Evolutionary conservation across 2,113 vertebrate species (phyloP), one percentile per base, ranked within the genome.

Genomic region (Arizona elegans): DNA sequence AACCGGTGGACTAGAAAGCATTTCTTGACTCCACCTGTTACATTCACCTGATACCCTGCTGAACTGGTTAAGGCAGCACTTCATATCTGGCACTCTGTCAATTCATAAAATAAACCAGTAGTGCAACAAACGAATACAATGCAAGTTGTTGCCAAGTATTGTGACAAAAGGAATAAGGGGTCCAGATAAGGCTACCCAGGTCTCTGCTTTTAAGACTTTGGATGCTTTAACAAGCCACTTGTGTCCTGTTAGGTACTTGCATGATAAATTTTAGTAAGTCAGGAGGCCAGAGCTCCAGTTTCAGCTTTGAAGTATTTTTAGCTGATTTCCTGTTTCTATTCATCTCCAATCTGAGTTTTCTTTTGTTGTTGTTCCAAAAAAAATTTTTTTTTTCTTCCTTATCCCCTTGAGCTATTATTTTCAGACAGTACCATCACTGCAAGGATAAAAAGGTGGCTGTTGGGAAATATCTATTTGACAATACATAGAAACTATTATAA

Each of bases 381-480:
- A 90, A 87, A 3, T 3, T 43, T 70, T 95, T 95, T 96, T 95
- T 94, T 95, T 95, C 96, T 95, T 94, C 55, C 95, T 95, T 0
- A 91, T 95, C 93, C 38, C 89, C 90, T 92, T 94, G 93, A 94
- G 90, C 9, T 23, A 0, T 95, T 94, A 93, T 95, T 93, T 95
- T 93, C 94, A 17, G 93, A 53, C 94, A 93, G 93, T 96, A 96
- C 96, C 95, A 94, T 96, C 95, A 12, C 26, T 94, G 95, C 96
- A 94, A 96, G 96, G 95, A 95, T 95, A 92, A 81, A 6, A 93
- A 88, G 29, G 94, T 92, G 94, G 93, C 95, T 95, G 54, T 95
- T 94, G 95, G 50, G 15, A 65, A 29, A 43, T 7, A 8, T 90
- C 56, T 50, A 23, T 62, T 17, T 58, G 56, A 43, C 23, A 26